Evolutionary conservation across 2,113 vertebrate species (phyloP).

Genomic region (Pelecanus crispus): DNA sequence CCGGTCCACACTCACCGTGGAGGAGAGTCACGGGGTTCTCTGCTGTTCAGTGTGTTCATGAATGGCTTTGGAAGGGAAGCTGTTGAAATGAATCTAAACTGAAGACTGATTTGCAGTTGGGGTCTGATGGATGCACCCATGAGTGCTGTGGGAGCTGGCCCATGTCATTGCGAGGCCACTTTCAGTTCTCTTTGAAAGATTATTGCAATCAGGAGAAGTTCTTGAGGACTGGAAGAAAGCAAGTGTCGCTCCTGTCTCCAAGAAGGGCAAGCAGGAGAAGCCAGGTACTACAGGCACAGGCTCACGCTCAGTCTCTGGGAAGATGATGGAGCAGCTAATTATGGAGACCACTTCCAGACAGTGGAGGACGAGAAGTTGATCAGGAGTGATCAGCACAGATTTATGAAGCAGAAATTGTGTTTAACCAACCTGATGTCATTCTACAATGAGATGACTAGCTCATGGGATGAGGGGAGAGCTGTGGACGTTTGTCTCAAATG

Average conservation of each 20-base stretch:
- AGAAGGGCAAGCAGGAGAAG: neutral
- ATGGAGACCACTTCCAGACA: neutral
- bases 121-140: neutral
- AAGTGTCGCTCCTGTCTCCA: neutral
- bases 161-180: neutral
- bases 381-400: neutral
- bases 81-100: no score
- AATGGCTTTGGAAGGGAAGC: neutral
- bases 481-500: neutral
- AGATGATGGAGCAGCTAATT: neutral
- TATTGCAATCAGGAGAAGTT: neutral
- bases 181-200: neutral
- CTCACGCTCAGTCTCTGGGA: neutral
- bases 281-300: neutral
- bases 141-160: neutral
- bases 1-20: neutral
- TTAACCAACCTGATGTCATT: neutral
- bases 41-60: neutral
- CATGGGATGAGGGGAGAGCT: neutral
- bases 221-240: neutral
- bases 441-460: neutral
- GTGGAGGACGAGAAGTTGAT: neutral
- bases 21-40: neutral
- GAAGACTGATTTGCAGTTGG: neutral
- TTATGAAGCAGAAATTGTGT: neutral